Conservation (phyloP, 2,113 vertebrate genomes). For the Gadus macrocephalus region DNA sequence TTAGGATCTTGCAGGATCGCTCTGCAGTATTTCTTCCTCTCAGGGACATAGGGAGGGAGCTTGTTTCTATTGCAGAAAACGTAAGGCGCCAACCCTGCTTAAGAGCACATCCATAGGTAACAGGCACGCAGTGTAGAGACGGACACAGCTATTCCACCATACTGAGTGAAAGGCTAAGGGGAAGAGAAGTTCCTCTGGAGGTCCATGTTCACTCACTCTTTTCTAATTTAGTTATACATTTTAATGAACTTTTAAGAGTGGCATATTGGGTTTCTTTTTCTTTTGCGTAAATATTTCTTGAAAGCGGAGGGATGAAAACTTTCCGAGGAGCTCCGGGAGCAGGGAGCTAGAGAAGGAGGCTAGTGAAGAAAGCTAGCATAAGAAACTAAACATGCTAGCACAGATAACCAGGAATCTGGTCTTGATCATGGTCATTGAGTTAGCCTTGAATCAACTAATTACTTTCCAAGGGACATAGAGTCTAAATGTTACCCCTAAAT, state of each 20-base stretch:
- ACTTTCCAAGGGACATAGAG: constrained; percentile 51
- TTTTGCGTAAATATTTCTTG: constrained; percentile 51
- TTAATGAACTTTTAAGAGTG: constrained; percentile 41
- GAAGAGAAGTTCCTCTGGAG: constrained; percentile 42
- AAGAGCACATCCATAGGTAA: constrained; percentile 47
- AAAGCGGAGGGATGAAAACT: constrained; percentile 29
- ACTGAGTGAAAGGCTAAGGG: not conserved
- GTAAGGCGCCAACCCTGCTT: constrained; percentile 73
- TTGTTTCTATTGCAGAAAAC: constrained; percentile 17
- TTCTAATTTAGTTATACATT: constrained; percentile 37
- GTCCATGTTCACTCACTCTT: constrained; percentile 45
- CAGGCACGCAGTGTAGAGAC: constrained; percentile 59
- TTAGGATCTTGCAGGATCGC: constrained; percentile 63
- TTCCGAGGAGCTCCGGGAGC: constrained; percentile 36
- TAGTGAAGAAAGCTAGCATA: constrained; percentile 22
- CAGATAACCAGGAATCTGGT: constrained; percentile 35
- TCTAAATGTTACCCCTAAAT: constrained; percentile 41
- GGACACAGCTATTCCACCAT: constrained; percentile 27
- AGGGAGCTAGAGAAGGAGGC: constrained; percentile 21
- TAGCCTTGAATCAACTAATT: constrained; percentile 15
- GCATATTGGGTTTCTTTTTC: constrained; percentile 59
- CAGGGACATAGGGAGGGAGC: constrained; percentile 23
- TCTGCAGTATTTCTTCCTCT: constrained; percentile 53
- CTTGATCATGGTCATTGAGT: constrained; percentile 16
- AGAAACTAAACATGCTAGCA: constrained; percentile 33